Percentiles rank a stretch among this genome's conserved stretches.
Conservation (phyloP, 2,797 vertebrate species). For the Halcyon badia region DNA sequence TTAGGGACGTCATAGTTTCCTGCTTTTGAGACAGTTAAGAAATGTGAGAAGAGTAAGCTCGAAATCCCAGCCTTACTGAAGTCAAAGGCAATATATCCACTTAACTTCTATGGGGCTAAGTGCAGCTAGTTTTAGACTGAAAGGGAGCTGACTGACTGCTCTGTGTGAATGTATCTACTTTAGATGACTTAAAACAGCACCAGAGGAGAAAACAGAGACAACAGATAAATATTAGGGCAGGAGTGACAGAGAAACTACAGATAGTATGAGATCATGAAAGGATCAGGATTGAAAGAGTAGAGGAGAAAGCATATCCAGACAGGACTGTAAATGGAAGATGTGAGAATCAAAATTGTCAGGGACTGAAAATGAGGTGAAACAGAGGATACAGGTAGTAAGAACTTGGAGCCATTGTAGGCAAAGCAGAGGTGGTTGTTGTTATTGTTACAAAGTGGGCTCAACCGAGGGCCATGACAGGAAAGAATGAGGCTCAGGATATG, state of each 20-base stretch:
- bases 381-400: not conserved
- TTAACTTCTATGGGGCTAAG: not conserved
- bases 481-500: not conserved
- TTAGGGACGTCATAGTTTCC: not conserved
- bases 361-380: not conserved
- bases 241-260: not conserved
- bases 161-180: not conserved
- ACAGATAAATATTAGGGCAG: not conserved
- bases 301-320: not conserved
- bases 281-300: not conserved
- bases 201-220: not conserved
- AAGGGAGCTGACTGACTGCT: not conserved
- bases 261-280: not conserved
- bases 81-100: not conserved
- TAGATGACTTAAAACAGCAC: not conserved
- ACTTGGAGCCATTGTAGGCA: not conserved
- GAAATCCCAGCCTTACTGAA: not conserved
- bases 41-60: not conserved
- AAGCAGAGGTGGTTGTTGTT: not conserved
- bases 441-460: not conserved
- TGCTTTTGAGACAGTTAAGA: conserved; percentile 28
- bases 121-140: not conserved
- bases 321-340: not conserved
- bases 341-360: not conserved
- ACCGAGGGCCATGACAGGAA: not conserved